These are phyloP conservation scores for Drosophila prolongata DNA, from an alignment of 2,888 invertebrate genomes.

Conservation along the genomic window DNA sequence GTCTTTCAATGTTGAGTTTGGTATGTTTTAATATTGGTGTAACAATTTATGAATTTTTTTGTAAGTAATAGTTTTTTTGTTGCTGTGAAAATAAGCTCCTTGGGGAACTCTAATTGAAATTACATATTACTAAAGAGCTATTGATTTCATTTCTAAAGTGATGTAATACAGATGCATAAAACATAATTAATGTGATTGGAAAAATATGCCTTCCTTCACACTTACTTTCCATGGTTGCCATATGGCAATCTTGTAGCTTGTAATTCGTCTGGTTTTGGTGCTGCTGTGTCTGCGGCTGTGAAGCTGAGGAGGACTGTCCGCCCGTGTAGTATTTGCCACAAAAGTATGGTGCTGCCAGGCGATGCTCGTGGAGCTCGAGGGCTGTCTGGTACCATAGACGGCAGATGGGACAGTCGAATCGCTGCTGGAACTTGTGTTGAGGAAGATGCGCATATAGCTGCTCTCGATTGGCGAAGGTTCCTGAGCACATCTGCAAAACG, in stretches of 20 bases:
- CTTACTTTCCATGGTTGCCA: slow-evolving; percentile 76
- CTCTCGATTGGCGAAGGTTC: slow-evolving; percentile 71
- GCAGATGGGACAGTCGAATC: slow-evolving; percentile 80
- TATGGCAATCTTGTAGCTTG: slow-evolving; percentile 75
- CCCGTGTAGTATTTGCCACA: slow-evolving; percentile 78
- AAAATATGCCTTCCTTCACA: background rate
- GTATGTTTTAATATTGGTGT: too few species aligned
- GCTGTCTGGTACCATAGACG: slow-evolving; percentile 81
- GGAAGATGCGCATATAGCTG: slow-evolving; percentile 74
- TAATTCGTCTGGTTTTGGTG: slow-evolving; percentile 60
- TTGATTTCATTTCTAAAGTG: too few species aligned
- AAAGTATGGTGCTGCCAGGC: slow-evolving; percentile 78
- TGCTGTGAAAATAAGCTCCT: too few species aligned
- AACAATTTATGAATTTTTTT: too few species aligned
- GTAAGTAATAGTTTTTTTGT: too few species aligned
- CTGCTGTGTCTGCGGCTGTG: slow-evolving; percentile 41
- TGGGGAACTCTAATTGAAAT: too few species aligned
- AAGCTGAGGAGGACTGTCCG: slow-evolving; percentile 22
- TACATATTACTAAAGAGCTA: too few species aligned
- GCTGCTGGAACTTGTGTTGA: slow-evolving; percentile 79
- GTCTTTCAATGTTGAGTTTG: too few species aligned
- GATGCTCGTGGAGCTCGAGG: slow-evolving; percentile 79
- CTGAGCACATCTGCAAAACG: slow-evolving; percentile 71
- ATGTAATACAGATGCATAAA: too few species aligned
- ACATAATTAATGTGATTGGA: too few species aligned